Conservation (phyloP, 2,797 vertebrate genomes). For the Sylvilagus floridanus region DNA sequence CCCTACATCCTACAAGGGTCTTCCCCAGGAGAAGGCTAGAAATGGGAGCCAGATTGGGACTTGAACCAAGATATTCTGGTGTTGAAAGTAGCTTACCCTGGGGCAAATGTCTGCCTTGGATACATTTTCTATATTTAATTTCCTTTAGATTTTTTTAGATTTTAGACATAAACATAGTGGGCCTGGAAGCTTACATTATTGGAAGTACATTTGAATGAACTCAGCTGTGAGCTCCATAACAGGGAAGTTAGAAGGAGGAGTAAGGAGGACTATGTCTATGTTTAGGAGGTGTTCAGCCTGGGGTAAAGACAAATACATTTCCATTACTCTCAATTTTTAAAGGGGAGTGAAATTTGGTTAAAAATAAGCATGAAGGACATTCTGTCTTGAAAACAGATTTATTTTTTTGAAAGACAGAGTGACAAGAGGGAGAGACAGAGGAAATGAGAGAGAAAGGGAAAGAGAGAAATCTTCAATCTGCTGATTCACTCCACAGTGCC, state of each 20-base stretch:
- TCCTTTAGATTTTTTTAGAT: background rate
- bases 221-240: background rate
- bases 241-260: background rate
- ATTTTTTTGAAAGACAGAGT: too few relatives aligned
- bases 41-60: too few relatives aligned
- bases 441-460: too few relatives aligned
- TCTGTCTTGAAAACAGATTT: background rate
- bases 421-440: too few relatives aligned
- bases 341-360: slow-evolving; percentile 12
- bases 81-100: too few relatives aligned
- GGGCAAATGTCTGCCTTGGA: too few relatives aligned
- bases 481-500: too few relatives aligned
- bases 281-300: background rate
- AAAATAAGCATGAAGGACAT: background rate
- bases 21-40: too few relatives aligned
- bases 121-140: background rate
- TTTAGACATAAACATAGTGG: background rate
- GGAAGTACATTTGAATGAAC: background rate
- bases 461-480: too few relatives aligned
- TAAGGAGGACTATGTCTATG: background rate
- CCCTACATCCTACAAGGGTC: too few relatives aligned
- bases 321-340: background rate
- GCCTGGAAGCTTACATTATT: background rate
- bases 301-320: background rate
- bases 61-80: too few relatives aligned